Base-by-base conservation (phyloP, 2,797 vertebrate genomes). In the Brotula barbata region DNA sequence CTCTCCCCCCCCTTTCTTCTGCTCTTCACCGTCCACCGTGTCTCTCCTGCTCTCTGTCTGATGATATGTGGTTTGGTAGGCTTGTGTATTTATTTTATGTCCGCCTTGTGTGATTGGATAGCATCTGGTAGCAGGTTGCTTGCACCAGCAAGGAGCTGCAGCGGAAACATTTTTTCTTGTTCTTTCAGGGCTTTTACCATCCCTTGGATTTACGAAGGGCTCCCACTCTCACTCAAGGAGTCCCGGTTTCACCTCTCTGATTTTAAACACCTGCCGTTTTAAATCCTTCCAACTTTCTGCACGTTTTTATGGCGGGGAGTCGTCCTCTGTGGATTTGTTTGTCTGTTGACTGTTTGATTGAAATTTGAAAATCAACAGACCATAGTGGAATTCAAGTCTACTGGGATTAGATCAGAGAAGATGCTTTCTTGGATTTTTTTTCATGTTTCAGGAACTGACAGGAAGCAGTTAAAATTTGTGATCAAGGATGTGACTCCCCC, bases 41-140 rank as follows among this genome's bases (percentile, higher is more conserved):
- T 49, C 40, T 46, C 45, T 55, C 4, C 21, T 7, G 1, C 58
- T 63, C 28, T 33, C 25, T 37, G 21, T 28, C 22, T 62, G 77
- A 64, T 77, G 57, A 69, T 83, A 37, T 78, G 55, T 81, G 67
- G 19, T 63, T 42, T 62, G 49, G 65, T 66, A 72, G 58, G 71
- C 39, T 41, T 55, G 59, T 83, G 58, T 61, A 58, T 73, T 59
- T 62, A 60, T 68, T 48, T 70, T 49, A 72, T 62, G 68, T 46
- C 41, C 39, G 57, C 43, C 69, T n/a, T 0, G 25, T 75, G 68
- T 60, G 72, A 67, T 73, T 78, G 73, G 77, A 78, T 72, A 68
- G 78, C 84, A 83, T 82, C 81, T 81, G 79, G 76, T 73, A 72
- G 59, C 77, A 83, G 80, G 80, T 78, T 82, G 77, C 60, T 66